These are phyloP conservation scores for Lepus europaeus DNA, from an alignment of 2,113 vertebrate species.

Conservation along the genomic window DNA sequence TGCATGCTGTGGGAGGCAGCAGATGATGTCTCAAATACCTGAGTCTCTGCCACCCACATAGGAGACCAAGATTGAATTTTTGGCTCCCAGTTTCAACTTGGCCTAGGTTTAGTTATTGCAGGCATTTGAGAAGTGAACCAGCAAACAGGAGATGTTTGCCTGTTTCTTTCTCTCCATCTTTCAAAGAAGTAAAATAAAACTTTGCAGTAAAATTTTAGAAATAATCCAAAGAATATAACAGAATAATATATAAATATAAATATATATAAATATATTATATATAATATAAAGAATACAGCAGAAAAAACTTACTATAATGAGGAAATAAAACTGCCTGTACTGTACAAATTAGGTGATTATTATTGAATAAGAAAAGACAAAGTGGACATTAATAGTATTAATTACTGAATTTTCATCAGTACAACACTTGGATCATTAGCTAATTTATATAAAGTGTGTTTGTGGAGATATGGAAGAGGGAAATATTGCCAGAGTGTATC, in stretches of 20 bases:
- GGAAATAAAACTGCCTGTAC: neutral
- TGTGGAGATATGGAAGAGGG: neutral
- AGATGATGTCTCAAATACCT: no score
- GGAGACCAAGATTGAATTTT: no score
- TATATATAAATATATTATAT: no score
- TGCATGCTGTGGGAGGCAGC: no score
- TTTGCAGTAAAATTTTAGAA: neutral
- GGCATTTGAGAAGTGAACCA: no score
- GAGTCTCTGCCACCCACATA: no score
- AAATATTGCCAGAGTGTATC: neutral
- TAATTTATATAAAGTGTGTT: constrained; percentile 48
- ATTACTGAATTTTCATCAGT: constrained; percentile 44
- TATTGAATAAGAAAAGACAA: neutral
- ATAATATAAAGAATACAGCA: neutral
- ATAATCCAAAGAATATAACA: neutral
- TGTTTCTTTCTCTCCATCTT: no score
- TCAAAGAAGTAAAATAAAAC: neutral
- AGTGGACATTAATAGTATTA: neutral
- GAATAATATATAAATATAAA: no score
- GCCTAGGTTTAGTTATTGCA: no score
- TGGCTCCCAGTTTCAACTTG: no score
- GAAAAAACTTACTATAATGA: neutral
- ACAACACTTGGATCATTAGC: constrained; percentile 32
- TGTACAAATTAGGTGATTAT: constrained; percentile 24
- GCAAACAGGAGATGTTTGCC: no score